Conservation (phyloP, 2,113 vertebrate species). For the Asarcornis scutulata region DNA sequence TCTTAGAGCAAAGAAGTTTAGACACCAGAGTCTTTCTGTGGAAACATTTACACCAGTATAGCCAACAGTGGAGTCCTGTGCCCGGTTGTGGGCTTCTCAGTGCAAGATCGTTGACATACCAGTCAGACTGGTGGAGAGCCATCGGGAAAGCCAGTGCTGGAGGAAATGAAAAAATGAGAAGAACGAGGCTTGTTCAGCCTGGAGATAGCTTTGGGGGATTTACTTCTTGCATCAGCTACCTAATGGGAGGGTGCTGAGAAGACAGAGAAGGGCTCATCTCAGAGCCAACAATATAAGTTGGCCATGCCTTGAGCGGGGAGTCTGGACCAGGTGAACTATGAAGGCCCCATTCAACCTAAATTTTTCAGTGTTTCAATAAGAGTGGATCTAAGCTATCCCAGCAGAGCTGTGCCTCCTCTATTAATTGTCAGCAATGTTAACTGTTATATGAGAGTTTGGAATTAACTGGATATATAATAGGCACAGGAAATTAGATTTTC, state of each 20-base stretch:
- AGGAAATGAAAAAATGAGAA: not conserved
- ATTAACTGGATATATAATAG: conserved; percentile 28
- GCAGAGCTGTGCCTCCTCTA: not conserved
- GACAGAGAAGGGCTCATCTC: not conserved
- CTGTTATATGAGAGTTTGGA: conserved; percentile 24
- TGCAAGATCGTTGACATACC: not conserved
- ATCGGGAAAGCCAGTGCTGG: not conserved
- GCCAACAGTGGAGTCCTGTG: not conserved
- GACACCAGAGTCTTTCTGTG: not conserved
- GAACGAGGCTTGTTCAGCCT: not conserved
- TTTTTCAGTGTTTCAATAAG: not conserved
- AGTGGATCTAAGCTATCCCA: not conserved
- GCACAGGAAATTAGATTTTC: conserved; percentile 68
- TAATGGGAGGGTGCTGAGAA: not conserved
- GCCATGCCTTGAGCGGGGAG: not conserved
- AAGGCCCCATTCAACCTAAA: not conserved
- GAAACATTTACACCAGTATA: not conserved
- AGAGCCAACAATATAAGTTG: rapidly evolving
- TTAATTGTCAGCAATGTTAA: conserved; percentile 46
- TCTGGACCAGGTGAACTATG: not conserved
- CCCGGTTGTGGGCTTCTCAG: not conserved
- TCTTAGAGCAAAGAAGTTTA: not conserved
- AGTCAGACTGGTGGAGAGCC: not conserved
- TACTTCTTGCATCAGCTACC: not conserved
- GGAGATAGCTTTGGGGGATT: not conserved